Base-by-base conservation (phyloP, 2,113 vertebrate genomes). In the Meriones unguiculatus region DNA sequence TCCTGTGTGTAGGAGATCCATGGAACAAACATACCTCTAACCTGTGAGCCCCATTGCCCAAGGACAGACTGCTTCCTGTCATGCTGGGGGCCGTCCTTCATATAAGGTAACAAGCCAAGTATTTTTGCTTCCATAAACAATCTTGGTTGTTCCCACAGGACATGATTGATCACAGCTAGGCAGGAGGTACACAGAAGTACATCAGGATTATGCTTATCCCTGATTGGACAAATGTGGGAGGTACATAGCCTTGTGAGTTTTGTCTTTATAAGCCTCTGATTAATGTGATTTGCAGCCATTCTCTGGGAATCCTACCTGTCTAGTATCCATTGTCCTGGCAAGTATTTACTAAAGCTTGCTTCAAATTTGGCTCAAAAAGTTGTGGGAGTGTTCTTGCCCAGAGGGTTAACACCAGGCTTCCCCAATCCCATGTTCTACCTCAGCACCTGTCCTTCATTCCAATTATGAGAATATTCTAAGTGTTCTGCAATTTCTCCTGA, bases 51-150 rank as follows among this genome's bases (percentile, higher is more conserved):
- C 80, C 57, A 5, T 57, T 38, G 80, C 12, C 78, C 35, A 62
- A 46, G 52, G 59, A 62, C 54, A 82, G 80, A 38, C n/a, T 25
- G 22, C 72, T 75, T 75, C 22, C 38, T 13, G 38, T 20, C 22
- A 38, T 38, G 20, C 10, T 73, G 72, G 57, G 57, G 57, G 57
- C 57, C 15, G 9, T 13, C 57, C 57, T 70, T 38, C n/a, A 22
- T 5, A 0, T 5, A 41, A 41, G 72, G 24, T 13, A 75, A 41
- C 4, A 5, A 75, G 20, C 22, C 38, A 2, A 1, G 13, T 3
- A 46, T 25, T 46, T 12, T 46, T 38, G 24, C 38, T 46, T 76
- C 73, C 13, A 38, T 25, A 46, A 46, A 76, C 4, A 46, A 76
- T 22, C 38, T 5, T 76, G 73, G 72, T 25, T 75, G 38, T 2